phyloP scores from a whole-genome alignment of 1,140 invertebrate genomes.

The Ceratina japonica region DNA sequence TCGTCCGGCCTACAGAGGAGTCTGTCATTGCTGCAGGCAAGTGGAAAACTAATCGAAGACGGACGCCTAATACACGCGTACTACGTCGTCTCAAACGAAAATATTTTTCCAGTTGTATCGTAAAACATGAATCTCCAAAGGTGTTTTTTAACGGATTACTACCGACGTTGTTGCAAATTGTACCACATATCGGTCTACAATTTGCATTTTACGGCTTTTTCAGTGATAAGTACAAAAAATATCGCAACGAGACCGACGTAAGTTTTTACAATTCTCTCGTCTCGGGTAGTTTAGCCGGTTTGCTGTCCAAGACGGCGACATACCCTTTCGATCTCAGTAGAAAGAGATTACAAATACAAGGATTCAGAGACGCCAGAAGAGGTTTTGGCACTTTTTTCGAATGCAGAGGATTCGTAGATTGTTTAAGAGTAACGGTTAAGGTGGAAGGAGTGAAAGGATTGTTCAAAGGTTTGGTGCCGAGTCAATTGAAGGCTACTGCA shows the following conservation, averaged over 20 bases:
- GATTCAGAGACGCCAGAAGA: constrained; percentile 87
- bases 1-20: constrained; percentile 86
- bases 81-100: neutral
- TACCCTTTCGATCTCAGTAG: constrained; percentile 94
- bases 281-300: constrained; percentile 87
- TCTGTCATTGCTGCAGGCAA: constrained; percentile 81
- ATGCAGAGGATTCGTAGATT: constrained; percentile 86
- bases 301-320: constrained; percentile 87
- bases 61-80: neutral
- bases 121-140: constrained; percentile 84
- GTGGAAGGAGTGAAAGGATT: constrained; percentile 86
- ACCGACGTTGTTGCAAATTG: constrained; percentile 92
- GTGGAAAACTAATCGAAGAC: constrained; percentile 36
- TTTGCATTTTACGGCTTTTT: constrained; percentile 89
- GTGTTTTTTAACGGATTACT: constrained; percentile 90
- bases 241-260: constrained; percentile 51
- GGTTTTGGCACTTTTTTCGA: constrained; percentile 87
- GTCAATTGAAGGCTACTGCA: constrained; percentile 87
- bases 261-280: constrained; percentile 77
- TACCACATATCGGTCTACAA: constrained; percentile 92
- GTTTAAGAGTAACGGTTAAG: constrained; percentile 82
- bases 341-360: constrained; percentile 93
- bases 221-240: constrained; percentile 67
- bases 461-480: constrained; percentile 90
- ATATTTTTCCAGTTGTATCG: constrained; percentile 81